Base-by-base conservation (phyloP, 2,113 vertebrate genomes). In the Pampusana beccarii region DNA sequence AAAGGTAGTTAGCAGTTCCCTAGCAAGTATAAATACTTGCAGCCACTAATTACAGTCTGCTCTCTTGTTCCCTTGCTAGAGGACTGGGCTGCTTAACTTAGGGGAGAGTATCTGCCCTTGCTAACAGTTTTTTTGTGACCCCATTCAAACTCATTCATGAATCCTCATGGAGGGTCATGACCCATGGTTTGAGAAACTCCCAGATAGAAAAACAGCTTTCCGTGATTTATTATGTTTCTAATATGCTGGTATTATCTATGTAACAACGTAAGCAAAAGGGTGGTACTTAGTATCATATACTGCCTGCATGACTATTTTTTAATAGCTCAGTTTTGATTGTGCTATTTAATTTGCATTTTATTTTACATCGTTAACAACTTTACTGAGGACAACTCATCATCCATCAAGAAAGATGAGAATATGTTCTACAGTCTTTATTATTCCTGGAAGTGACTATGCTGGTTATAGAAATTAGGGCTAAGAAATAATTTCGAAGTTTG, bases 321-420 rank as follows among this genome's bases (percentile, higher is more conserved):
- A 96, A 97, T 93, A 66, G 82, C 75, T 89, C 88, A 38, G 17
- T 96, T 97, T 97, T 96, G 88, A 97, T 46, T 91, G 36, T 75
- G 91, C 73, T 92, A 90, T 92, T 97, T 95, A 97, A 97, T 97
- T 90, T 97, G 93, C 79, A 96, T 94, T 97, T 96, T 96, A 95
- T 94, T 96, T 93, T 87, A 84, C 46, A 95, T 81, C 26, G 1
- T 90, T 94, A 97, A 75, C 91, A 96, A 92, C 73, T 91, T 96
- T 64, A 94, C 33, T 90, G 90, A 95, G 74, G 85, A 79, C 19
- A 75, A 64, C 74, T 92, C 51, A 92, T 83, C 90, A 93, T 87
- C 78, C 79, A 86, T 75, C 82, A 95, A 93, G 86, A 91, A 97
- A 97, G 80, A 93, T 28, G 34, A 93, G 67, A 95, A 38, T 88